Percentiles rank a stretch among this genome's conserved stretches.
Conservation (phyloP, 2,113 vertebrate genomes). For the Ceyx cyanopectus region DNA sequence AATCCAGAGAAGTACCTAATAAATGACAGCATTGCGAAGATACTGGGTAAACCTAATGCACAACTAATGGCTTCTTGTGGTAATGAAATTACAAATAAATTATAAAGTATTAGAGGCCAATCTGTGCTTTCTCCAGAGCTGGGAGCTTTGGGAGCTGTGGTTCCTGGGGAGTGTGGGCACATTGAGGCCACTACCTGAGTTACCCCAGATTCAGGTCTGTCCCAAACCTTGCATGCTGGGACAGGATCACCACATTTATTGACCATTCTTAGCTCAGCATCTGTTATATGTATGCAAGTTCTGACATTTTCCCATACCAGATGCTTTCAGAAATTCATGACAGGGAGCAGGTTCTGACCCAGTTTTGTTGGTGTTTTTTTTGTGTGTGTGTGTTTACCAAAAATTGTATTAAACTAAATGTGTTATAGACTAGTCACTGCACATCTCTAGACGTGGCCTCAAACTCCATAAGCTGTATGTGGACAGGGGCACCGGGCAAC, state of each 20-base stretch:
- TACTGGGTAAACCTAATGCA: background rate
- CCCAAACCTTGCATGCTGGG: background rate
- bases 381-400: background rate
- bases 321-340: background rate
- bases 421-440: background rate
- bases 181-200: background rate
- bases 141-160: background rate
- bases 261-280: background rate
- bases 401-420: background rate
- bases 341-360: background rate
- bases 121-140: background rate
- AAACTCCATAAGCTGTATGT: background rate
- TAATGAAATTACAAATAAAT: conserved; percentile 1
- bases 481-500: background rate
- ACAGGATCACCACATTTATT: background rate
- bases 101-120: background rate
- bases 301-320: background rate
- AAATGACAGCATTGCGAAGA: background rate
- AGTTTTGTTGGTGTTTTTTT: background rate
- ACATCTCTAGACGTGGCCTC: background rate
- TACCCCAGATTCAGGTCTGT: background rate
- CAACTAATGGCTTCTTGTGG: background rate
- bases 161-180: rapidly evolving
- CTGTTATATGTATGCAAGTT: background rate
- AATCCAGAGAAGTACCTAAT: background rate